Evolutionary conservation across 2,797 vertebrate genomes (phyloP).

Genomic region (Poecilia picta): DNA sequence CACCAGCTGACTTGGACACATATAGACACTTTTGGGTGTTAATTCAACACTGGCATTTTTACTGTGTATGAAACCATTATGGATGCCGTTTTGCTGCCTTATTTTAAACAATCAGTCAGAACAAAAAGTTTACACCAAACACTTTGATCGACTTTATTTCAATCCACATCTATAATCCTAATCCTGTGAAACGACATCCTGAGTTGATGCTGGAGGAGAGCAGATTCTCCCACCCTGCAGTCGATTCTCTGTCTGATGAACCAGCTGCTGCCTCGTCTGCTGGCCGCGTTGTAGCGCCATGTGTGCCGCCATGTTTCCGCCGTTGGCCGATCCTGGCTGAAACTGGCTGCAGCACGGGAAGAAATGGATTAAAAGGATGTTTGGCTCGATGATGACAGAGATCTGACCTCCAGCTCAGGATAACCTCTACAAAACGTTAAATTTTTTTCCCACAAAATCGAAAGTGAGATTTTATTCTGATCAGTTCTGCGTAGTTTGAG

Average conservation of each 20-base stretch:
- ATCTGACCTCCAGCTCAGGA: not conserved
- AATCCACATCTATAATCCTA: not conserved
- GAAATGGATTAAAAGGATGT: constrained; percentile 21
- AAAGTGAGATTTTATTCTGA: too few relatives aligned
- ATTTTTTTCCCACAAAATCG: too few relatives aligned
- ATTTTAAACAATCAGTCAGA: not conserved
- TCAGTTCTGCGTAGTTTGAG: too few relatives aligned
- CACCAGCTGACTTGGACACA: too few relatives aligned
- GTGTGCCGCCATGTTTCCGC: constrained; percentile 48
- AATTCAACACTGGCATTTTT: too few relatives aligned
- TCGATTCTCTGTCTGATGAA: constrained; percentile 42
- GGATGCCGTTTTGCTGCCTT: not conserved
- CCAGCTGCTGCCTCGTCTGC: constrained; percentile 49
- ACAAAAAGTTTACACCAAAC: not conserved
- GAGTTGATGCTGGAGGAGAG: not conserved
- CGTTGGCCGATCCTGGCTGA: constrained; percentile 17
- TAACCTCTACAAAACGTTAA: too few relatives aligned
- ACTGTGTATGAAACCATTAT: not conserved
- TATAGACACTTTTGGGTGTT: too few relatives aligned
- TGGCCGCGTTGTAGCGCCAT: not conserved
- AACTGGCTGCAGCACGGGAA: constrained; percentile 11
- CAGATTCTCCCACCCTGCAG: constrained; percentile 8
- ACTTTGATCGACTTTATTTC: not conserved
- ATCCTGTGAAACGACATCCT: not conserved
- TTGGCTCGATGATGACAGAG: not conserved